Evolutionary conservation across 2,888 invertebrate species (phyloP), one percentile per base, ranked within the genome.

Genomic region (Napeogenes sylphis): DNA sequence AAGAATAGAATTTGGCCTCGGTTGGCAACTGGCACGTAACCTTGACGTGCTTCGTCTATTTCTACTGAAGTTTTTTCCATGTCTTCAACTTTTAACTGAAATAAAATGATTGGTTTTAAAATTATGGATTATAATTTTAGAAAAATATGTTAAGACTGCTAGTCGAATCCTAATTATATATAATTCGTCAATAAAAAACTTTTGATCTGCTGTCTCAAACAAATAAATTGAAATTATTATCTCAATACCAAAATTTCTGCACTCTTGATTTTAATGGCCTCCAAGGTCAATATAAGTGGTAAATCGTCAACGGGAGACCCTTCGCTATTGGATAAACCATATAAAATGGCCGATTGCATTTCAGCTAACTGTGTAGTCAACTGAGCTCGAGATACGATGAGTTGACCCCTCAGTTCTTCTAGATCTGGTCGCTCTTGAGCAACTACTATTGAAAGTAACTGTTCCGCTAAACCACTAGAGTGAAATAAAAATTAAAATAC

Each of bases 351-450:
- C 56, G 96, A 94, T 77, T 96, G 95, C 81, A 96, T 95, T 71
- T 95, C 94, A 47, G 94, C 94, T 38, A 96, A 82, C 69, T 96
- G 95, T 10, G 92, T 85, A 58, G 93, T 93, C 93, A 96, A 94
- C 71, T 94, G 93, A 0, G 97, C 96, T 53, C 94, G 94, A 46
- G 95, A 94, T 8, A 95, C 92, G 13, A 97, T 95, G 47, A 98
- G 90, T 59, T 93, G 93, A 59, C 97, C 95, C 30, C 97, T 92
- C 47, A 94, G 91, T 77, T 97, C 96, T 77, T 98, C 97, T 30
- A 98, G 87, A 74, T 98, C 97, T 0, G 97, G 97, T 1, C 97
- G 91, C 82, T 98, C 98, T 80, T 97, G 95, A 54, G 97, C 95
- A 4, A 97, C 97, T 6, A 97, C 97, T 67, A 96, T 93, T 5